These are phyloP conservation scores for Dioctria linearis DNA, from an alignment of 2,888 invertebrate genomes.

Conservation along the genomic window DNA sequence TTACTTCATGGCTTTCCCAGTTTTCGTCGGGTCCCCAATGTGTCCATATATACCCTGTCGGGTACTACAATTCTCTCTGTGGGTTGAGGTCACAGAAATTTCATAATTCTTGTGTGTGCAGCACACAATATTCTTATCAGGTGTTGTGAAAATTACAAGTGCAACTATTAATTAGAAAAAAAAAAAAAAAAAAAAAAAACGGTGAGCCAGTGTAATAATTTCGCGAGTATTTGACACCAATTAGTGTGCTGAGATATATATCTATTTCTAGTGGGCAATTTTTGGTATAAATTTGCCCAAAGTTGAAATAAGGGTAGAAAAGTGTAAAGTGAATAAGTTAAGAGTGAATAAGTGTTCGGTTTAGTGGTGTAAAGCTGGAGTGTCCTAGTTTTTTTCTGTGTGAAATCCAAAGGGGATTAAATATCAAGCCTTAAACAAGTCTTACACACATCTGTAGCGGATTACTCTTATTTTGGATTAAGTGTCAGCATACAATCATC, in stretches of 20 bases:
- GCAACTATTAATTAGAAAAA: constrained; percentile 3
- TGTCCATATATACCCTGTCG: constrained; percentile 40
- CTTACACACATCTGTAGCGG: constrained; percentile 6
- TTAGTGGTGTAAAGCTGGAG: constrained; percentile 19
- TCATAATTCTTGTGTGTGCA: background rate
- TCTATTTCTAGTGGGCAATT: background rate
- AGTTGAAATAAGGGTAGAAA: constrained; percentile 8
- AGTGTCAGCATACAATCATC: background rate
- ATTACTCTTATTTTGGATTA: constrained; percentile 36
- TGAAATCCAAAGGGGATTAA: constrained; percentile 34
- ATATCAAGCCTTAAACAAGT: constrained; percentile 17
- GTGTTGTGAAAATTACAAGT: constrained; percentile 27
- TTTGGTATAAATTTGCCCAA: background rate
- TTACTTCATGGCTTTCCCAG: constrained; percentile 56
- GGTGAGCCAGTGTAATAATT: background rate
- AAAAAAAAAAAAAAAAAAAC: background rate
- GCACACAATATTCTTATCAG: constrained; percentile 7
- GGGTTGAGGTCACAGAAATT: constrained; percentile 42
- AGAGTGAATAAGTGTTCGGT: constrained; percentile 38
- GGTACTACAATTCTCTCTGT: constrained; percentile 32
- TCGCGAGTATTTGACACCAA: background rate
- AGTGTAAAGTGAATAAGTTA: constrained; percentile 34
- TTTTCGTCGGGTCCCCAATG: constrained; percentile 56
- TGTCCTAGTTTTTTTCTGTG: constrained; percentile 42
- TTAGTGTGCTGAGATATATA: background rate